Evolutionary conservation across 2,797 vertebrate species (phyloP), one percentile per base, ranked within the genome.

Genomic region (Malurus leucopterus): DNA sequence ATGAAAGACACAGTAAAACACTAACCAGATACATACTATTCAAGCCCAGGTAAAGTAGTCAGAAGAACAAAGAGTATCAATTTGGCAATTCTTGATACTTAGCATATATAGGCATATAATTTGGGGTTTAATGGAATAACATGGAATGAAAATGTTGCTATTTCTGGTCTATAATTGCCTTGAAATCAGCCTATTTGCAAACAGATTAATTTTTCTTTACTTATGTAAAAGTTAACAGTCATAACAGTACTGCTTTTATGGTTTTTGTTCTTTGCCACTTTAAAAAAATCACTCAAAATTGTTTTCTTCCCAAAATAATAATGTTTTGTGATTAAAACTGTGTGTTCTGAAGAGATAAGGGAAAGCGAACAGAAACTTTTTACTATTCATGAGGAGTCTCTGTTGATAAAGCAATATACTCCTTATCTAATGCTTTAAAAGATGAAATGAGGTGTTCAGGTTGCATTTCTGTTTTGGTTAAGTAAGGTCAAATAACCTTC

Each of bases 381-480:
- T 83, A 30, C 24, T 71, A n/a, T 79, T 88, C 46, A 74, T 32
- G 57, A 74, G 51, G 20, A 58, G 29, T 50, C 17, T 78, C 27
- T 44, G 16, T 53, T 91, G 75, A 79, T 91, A 91, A 95, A 79
- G 36, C 22, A 92, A 32, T 51, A 55, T 68, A 4, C 6, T 90
- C 20, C 50, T 86, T 94, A 86, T 91, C 85, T 94, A 41, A 87
- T 89, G 72, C 54, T 74, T 84, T 70, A 63, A 84, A 95, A 92
- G 84, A 92, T 94, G 81, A 94, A 91, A 88, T 91, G 58, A 81
- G 11, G 16, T 73, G 73, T 80, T 92, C 46, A 9, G 41, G 38
- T 93, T 95, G 68, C 62, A 29, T 75, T 90, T 95, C 75, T 95
- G 57, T 93, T 95, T 88, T 95, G 55, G 38, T 89, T 87, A 79